Conservation (phyloP, 2,113 vertebrate genomes). For the Ceuthmochares aereus region DNA sequence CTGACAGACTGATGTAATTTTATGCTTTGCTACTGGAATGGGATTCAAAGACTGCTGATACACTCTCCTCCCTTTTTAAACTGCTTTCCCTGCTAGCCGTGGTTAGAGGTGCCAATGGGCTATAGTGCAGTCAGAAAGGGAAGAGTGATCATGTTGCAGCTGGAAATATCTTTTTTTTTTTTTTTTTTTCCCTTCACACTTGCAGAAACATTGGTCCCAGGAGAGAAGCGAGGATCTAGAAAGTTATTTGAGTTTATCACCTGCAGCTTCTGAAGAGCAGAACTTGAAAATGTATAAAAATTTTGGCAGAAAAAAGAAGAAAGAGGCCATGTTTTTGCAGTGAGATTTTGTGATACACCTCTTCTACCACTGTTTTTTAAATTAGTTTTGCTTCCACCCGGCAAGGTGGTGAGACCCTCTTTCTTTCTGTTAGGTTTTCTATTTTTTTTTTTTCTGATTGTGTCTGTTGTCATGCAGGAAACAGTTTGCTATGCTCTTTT, state of each 20-base stretch:
- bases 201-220: neutral
- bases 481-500: neutral
- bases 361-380: neutral
- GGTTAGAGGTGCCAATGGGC: neutral
- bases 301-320: neutral
- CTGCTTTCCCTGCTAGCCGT: neutral
- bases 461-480: neutral
- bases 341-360: neutral
- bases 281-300: neutral
- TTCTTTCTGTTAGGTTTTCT: neutral
- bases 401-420: neutral
- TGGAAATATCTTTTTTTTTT: neutral
- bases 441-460: neutral
- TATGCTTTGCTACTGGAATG: neutral
- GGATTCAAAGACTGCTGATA: neutral
- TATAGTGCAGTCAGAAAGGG: neutral
- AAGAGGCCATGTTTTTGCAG: neutral
- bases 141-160: neutral
- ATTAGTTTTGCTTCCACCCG: slow-evolving; percentile 17
- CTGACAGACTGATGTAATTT: neutral
- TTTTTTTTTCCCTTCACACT: neutral
- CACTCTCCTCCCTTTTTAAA: neutral
- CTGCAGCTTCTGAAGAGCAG: neutral
- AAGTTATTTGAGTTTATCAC: neutral
- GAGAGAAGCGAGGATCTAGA: neutral